Evolutionary conservation across 2,113 vertebrate genomes (phyloP).

Genomic region (Melanocharis versteri): DNA sequence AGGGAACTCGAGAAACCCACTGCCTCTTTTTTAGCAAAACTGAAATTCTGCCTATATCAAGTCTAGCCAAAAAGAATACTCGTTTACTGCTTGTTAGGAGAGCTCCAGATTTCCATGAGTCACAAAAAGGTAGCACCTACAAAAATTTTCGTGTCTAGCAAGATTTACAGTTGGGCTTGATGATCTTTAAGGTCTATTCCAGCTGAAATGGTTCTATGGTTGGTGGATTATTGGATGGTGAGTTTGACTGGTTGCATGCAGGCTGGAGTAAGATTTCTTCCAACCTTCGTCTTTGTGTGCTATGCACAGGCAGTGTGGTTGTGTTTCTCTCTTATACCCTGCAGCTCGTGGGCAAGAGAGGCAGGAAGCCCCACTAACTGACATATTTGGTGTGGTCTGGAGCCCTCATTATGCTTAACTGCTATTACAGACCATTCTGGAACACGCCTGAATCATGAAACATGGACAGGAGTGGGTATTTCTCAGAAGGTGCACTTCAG

Average conservation of each 20-base stretch:
- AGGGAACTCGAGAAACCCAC: neutral
- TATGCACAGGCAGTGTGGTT: fast-evolving
- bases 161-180: fast-evolving
- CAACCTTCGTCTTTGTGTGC: neutral
- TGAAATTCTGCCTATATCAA: neutral
- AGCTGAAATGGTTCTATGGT: neutral
- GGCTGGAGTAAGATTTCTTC: neutral
- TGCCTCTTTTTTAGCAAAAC: neutral
- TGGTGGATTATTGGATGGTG: neutral
- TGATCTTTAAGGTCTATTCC: neutral
- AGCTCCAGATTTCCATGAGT: neutral
- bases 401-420: neutral
- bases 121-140: neutral
- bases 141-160: neutral
- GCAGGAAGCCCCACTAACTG: neutral
- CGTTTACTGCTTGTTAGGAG: neutral
- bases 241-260: neutral
- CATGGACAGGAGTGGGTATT: neutral
- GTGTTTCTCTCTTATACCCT: neutral
- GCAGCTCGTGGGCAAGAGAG: too few relatives aligned
- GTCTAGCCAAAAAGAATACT: neutral
- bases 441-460: neutral
- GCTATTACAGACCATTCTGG: neutral
- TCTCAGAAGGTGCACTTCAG: neutral
- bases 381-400: neutral